Base-by-base conservation (phyloP, 64 coral and sea anemone species). In the Stylophora pistillata region DNA sequence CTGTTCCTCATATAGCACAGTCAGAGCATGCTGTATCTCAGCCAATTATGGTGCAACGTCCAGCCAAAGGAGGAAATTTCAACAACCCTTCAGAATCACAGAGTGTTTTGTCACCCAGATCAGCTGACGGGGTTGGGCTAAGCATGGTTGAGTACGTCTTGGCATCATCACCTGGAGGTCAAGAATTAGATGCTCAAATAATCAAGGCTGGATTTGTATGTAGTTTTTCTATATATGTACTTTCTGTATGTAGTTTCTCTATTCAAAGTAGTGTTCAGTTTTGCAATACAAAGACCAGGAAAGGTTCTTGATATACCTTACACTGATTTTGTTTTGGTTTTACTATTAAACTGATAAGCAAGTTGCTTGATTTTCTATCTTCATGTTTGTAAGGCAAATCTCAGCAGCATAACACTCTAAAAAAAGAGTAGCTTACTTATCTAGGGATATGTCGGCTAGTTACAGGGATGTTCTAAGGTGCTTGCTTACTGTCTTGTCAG, bases 11-110 rank as follows among this genome's bases (percentile, higher is more conserved):
- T 15, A 72, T 99, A 37, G 80, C 89, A 58, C 95, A 98, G 57
- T 99, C 97, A 20, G 97, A 99, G 73, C 97, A 99, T 93, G 97
- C 97, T 55, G 90, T 99, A 15, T 99, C 97, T 1, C 97, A 99
- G 71, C 97, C 97, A 72, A 99, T 99, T 61, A 99, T 95, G 89
- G 93, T 99, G 14, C 93, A 95, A 71, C 81, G 93, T 33, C 90
- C 93, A 53, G 87, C 91, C 26, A 99, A 99, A 69, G 74, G 75
- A 21, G 87, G 93, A 55, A 83, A 72, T 52, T 99, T 95, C 55
- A 99, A 99, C 11, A 74, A 87, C 26, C 28, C 58, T 32, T 88
- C 93, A 1, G 97, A 99, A 18, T 87, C 89, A 1, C 97, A 99
- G 74, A 92, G 90, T 73, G 88, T 99, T 9, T 62, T 99, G 27